These are phyloP conservation scores for Spinibarbus caldwelli DNA, from an alignment of 2,797 vertebrate species.

Conservation along the genomic window DNA sequence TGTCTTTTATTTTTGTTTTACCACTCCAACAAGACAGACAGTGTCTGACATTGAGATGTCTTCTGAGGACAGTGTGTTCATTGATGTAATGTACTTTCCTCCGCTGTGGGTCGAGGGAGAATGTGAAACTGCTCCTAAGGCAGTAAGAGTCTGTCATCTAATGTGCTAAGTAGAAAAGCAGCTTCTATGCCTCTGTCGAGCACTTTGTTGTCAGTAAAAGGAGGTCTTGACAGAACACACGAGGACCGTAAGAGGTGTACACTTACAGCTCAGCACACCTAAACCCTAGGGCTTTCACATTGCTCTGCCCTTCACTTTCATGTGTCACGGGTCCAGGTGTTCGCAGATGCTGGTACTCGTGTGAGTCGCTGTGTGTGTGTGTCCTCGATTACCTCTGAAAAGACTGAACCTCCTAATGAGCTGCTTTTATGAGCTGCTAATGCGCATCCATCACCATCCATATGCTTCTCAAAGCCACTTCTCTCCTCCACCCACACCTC, in stretches of 20 bases:
- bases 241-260: slow-evolving; percentile 32
- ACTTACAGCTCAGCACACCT: slow-evolving; percentile 22
- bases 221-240: slow-evolving; percentile 44
- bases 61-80: neutral
- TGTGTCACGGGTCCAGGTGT: slow-evolving; percentile 46
- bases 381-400: slow-evolving; percentile 79
- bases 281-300: slow-evolving; percentile 47
- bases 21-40: neutral
- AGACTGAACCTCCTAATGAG: slow-evolving; percentile 99
- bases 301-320: slow-evolving; percentile 50
- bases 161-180: slow-evolving; percentile 16
- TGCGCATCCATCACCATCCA: slow-evolving; percentile 95
- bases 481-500: slow-evolving; percentile 58
- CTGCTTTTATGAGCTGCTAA: slow-evolving; percentile 98
- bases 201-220: slow-evolving; percentile 36
- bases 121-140: slow-evolving; percentile 13
- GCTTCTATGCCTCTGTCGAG: neutral
- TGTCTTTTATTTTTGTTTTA: neutral
- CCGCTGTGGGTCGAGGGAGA: neutral
- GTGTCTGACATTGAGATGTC: slow-evolving; percentile 2
- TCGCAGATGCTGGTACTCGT: slow-evolving; percentile 58
- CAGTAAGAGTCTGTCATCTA: slow-evolving; percentile 33
- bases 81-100: neutral
- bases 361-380: slow-evolving; percentile 36
- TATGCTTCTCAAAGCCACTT: slow-evolving; percentile 86